Evolutionary conservation across 2,113 vertebrate genomes (phyloP), one percentile per base, ranked within the genome.

Genomic region (Arizona elegans): DNA sequence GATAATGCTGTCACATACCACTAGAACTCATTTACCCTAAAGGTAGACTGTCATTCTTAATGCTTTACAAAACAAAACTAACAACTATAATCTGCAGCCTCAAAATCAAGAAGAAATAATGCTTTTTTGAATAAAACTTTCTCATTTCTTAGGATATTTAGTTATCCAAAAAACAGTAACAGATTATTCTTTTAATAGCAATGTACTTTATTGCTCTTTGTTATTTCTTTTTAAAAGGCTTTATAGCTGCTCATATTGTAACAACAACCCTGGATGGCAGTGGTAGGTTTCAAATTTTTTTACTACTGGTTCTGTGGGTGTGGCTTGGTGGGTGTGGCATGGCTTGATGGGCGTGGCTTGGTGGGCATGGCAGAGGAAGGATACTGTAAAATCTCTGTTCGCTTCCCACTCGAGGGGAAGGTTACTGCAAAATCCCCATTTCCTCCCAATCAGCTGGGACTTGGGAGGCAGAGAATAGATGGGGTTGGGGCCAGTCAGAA

Each of bases 141-240:
- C 50, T 90, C 24, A 62, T 62, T 87, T 86, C 38, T 43, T 59
- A 87, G 89, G 56, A 92, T 93, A 92, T 94, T 95, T 95, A 92
- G 65, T 24, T 8, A 12, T 92, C 92, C 86, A 92, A 88, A 96
- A 95, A 93, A 8, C 24, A 88, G n/a, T 0, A 1, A 95, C 53
- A 94, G 94, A 94, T 47, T n/a, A 91, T 54, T 19, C 90, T 17
- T 95, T 94, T 91, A 93, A 52, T 19, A 94, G 24, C 88, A n/a
- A 19, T 88, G 7, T 11, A 2, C 88, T 92, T 88, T 93, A 86
- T 19, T 21, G 5, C 52, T 21, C 12, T 91, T 89, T 95, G 17
- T 81, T 81, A 38, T 81, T 81, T 81, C 70, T 9, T 38, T 81
- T 81, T 38, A 81, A 81, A 81, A 81, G 33, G 17, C 17, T 81